Conservation (phyloP, 2,888 invertebrate species). For the Synanthedon tipuliformis region DNA sequence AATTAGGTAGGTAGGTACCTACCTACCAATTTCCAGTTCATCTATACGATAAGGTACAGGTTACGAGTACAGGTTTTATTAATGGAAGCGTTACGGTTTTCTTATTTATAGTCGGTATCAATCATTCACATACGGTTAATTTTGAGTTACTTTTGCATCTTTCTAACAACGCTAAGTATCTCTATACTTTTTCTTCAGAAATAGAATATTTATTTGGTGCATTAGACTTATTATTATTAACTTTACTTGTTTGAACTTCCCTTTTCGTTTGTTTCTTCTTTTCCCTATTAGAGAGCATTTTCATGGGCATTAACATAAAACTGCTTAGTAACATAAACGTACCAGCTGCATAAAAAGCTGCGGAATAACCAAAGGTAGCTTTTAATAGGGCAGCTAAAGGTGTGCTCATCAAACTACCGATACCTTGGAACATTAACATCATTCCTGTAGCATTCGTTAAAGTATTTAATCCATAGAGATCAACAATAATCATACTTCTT, state of each 20-base stretch:
- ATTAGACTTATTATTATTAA: background rate
- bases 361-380: slow-evolving; percentile 29
- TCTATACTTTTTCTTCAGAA: no score
- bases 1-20: no score
- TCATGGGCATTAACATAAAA: slow-evolving; percentile 28
- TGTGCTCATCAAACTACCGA: slow-evolving; percentile 48
- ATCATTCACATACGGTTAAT: no score
- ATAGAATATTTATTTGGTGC: no score
- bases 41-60: no score
- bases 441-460: slow-evolving; percentile 57
- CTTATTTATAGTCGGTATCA: no score
- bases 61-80: no score
- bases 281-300: slow-evolving; percentile 19
- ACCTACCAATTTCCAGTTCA: no score
- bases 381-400: slow-evolving; percentile 42
- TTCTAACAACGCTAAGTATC: no score
- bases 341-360: slow-evolving; percentile 45
- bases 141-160: no score
- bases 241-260: background rate
- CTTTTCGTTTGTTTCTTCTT: slow-evolving; percentile 6
- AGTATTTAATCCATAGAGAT: slow-evolving; percentile 49
- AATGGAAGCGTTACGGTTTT: no score
- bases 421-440: slow-evolving; percentile 47
- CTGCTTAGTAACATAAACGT: slow-evolving; percentile 36
- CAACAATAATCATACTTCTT: slow-evolving; percentile 43